phyloP scores from a whole-genome alignment of 2,797 vertebrate genomes.

The Lindbergichthys nudifrons region DNA sequence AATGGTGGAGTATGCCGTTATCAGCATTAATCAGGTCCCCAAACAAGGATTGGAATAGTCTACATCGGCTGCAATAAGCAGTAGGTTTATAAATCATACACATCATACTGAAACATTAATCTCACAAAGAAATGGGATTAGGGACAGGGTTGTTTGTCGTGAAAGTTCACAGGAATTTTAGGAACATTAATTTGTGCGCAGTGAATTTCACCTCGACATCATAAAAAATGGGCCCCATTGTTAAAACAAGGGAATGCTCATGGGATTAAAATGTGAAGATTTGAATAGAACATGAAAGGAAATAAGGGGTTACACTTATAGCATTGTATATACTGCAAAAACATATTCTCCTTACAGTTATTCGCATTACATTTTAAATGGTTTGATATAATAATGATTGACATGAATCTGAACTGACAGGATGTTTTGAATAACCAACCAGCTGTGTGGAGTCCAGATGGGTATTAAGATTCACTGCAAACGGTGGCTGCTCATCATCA shows the following conservation, averaged over 20 bases:
- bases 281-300: neutral
- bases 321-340: neutral
- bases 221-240: neutral
- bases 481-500: conserved; percentile 8
- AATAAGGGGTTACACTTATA: too few relatives aligned
- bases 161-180: neutral
- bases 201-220: neutral
- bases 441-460: neutral
- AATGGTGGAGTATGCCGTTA: neutral
- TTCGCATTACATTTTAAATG: neutral
- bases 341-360: neutral
- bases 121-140: neutral
- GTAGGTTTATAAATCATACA: neutral
- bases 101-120: neutral
- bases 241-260: neutral
- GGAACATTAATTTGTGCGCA: neutral
- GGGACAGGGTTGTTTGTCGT: neutral
- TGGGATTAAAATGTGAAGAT: neutral
- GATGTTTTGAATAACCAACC: neutral
- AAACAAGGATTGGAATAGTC: neutral
- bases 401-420: conserved; percentile 8
- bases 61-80: neutral
- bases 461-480: conserved; percentile 4
- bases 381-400: conserved; percentile 9
- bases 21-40: conserved; percentile 3